phyloP scores from a whole-genome alignment of 2,113 vertebrate genomes.

The Syrmaticus mikado region DNA sequence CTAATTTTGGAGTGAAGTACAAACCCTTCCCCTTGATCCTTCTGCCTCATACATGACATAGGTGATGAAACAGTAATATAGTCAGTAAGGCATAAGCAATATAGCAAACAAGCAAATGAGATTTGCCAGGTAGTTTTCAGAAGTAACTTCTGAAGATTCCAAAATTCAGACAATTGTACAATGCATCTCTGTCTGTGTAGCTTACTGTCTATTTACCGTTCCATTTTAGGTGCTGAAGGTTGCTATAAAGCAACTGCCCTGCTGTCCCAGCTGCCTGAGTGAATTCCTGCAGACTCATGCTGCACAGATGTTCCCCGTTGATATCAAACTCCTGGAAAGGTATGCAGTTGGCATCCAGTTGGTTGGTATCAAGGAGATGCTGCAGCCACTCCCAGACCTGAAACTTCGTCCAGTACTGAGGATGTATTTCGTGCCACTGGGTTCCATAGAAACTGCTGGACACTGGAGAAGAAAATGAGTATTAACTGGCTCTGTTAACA shows the following conservation, averaged over 20 bases:
- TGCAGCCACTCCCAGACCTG: constrained; percentile 99
- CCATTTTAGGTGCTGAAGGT: constrained; percentile 92
- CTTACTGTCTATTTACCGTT: constrained; percentile 77
- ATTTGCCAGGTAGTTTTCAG: not conserved
- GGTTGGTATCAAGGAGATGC: constrained; percentile 94
- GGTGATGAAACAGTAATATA: not conserved
- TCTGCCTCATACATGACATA: not conserved
- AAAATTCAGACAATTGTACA: not conserved
- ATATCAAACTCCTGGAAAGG: constrained; percentile 96
- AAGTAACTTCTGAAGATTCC: not conserved
- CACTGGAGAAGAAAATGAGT: constrained; percentile 63
- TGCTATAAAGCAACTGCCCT: constrained; percentile 91
- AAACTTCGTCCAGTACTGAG: constrained; percentile 95
- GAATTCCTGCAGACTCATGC: constrained; percentile 92
- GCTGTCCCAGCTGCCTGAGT: constrained; percentile 86
- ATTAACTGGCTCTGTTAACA: not conserved
- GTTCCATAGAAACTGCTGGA: constrained; percentile 83
- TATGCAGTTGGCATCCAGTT: constrained; percentile 91
- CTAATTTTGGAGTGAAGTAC: not conserved
- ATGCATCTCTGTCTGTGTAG: not conserved
- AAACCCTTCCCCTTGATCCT: not conserved
- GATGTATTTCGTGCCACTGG: constrained; percentile 90
- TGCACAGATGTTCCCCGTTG: constrained; percentile 91
- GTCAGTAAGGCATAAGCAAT: not conserved
- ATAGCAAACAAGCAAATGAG: not conserved